Conservation (phyloP, 2,888 invertebrate genomes). For the Tachystola acroxantha region DNA sequence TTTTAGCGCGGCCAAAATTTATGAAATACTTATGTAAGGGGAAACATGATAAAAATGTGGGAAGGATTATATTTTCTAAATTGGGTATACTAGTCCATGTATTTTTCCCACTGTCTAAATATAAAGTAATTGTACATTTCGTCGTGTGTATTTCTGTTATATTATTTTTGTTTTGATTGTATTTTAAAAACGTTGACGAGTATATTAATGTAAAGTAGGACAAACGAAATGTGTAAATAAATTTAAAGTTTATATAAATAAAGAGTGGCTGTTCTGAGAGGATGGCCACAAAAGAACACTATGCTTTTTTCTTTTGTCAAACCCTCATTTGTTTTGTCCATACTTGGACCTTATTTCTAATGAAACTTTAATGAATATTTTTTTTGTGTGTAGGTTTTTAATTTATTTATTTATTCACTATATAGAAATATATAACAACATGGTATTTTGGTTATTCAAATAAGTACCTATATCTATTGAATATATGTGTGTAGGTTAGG, state of each 20-base stretch:
- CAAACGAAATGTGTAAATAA: slow-evolving; percentile 73
- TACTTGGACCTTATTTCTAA: no score
- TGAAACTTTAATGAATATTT: no score
- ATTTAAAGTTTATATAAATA: slow-evolving; percentile 78
- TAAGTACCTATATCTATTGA: no score
- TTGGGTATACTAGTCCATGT: slow-evolving; percentile 73
- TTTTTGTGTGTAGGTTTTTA: no score
- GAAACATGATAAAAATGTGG: slow-evolving; percentile 38
- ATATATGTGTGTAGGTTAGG: no score
- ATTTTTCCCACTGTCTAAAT: slow-evolving; percentile 55
- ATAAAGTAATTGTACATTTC: slow-evolving; percentile 61
- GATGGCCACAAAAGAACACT: slow-evolving; percentile 44
- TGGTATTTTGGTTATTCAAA: no score
- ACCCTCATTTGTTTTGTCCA: no score
- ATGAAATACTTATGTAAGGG: slow-evolving; percentile 56
- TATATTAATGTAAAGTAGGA: slow-evolving; percentile 76
- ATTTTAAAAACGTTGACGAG: slow-evolving; percentile 74
- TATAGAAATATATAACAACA: no score
- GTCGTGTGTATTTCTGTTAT: slow-evolving; percentile 69
- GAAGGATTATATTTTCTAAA: slow-evolving; percentile 67
- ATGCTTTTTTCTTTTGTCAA: slow-evolving; percentile 15
- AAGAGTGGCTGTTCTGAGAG: slow-evolving; percentile 71
- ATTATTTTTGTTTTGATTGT: slow-evolving; percentile 72
- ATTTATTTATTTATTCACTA: no score
- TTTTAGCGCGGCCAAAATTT: slow-evolving; percentile 55